Evolutionary conservation across 2,797 vertebrate species (phyloP).

Genomic region (Enteromius argenteus): DNA sequence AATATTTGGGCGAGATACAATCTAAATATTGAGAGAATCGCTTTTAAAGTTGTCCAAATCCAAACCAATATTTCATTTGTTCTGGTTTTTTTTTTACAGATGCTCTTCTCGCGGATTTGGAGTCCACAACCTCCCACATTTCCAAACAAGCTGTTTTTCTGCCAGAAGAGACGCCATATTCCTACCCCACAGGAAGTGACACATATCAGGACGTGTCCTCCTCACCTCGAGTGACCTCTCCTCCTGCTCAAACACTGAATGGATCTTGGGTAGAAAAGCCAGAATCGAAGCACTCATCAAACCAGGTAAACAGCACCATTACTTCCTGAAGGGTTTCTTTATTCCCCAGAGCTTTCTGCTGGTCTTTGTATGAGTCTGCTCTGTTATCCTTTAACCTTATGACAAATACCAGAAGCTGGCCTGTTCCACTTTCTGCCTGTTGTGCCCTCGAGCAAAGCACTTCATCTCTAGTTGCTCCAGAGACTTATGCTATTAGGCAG

Average conservation of each 20-base stretch:
- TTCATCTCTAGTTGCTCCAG: background rate
- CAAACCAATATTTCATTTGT: background rate
- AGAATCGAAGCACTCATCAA: slow-evolving; percentile 81
- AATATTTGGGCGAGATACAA: no score
- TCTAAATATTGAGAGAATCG: no score
- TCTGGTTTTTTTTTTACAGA: slow-evolving; percentile 76
- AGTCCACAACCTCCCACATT: slow-evolving; percentile 96
- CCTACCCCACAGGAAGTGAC: slow-evolving; percentile 89
- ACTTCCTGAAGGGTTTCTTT: slow-evolving; percentile 4
- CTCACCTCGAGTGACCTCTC: slow-evolving; percentile 87
- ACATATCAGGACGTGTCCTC: slow-evolving; percentile 87
- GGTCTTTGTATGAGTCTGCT: background rate
- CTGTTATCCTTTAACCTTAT: slow-evolving; percentile 41
- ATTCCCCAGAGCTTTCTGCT: background rate
- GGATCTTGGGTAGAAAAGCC: slow-evolving; percentile 84
- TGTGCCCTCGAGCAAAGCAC: background rate
- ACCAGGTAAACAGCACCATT: slow-evolving; percentile 78
- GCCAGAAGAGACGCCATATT: slow-evolving; percentile 92
- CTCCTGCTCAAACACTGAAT: slow-evolving; percentile 90
- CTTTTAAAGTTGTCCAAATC: no score
- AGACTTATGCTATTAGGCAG: background rate
- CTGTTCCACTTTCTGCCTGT: slow-evolving; percentile 1
- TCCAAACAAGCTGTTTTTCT: slow-evolving; percentile 92
- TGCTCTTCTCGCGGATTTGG: slow-evolving; percentile 93
- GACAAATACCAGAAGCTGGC: background rate